Evolutionary conservation across 2,113 vertebrate species (phyloP).

Genomic region (Ascaphus truei): DNA sequence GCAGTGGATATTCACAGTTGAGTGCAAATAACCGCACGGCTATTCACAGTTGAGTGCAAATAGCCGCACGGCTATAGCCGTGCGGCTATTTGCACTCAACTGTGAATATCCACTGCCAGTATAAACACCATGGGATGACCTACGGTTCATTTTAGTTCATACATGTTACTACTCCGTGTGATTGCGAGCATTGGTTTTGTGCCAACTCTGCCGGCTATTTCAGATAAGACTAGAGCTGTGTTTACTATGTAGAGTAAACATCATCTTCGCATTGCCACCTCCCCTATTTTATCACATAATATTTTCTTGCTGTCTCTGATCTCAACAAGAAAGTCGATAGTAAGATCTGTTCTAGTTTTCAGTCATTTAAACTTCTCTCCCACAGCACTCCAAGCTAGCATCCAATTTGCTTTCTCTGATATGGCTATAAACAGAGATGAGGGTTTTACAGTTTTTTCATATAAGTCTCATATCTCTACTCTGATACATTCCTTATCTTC

Average conservation of each 20-base stretch:
- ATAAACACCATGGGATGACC: no score
- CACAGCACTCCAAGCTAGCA: background rate
- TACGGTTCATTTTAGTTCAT: no score
- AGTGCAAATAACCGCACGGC: no score
- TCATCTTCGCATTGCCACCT: background rate
- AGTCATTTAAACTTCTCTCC: conserved; percentile 12
- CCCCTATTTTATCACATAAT: background rate
- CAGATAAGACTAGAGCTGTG: background rate
- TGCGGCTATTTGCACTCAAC: no score
- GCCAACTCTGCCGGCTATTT: background rate
- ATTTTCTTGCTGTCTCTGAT: conserved; percentile 2
- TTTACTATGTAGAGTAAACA: conserved; percentile 10
- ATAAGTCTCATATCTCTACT: conserved; percentile 1
- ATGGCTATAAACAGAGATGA: conserved; percentile 15
- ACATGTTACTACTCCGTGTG: no score
- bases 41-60: no score
- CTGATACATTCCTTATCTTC: conserved; percentile 8
- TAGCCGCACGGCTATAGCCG: no score
- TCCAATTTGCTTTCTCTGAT: conserved; percentile 11
- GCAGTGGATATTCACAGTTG: no score
- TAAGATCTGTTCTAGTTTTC: conserved; percentile 1
- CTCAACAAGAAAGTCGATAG: conserved; percentile 4
- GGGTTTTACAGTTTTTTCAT: background rate
- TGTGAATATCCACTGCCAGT: no score
- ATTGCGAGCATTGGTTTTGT: no score